These are phyloP conservation scores for Apostichopus leukothele DNA, from an alignment of 53 echinoderm and acorn worm genomes.

Conservation along the genomic window DNA sequence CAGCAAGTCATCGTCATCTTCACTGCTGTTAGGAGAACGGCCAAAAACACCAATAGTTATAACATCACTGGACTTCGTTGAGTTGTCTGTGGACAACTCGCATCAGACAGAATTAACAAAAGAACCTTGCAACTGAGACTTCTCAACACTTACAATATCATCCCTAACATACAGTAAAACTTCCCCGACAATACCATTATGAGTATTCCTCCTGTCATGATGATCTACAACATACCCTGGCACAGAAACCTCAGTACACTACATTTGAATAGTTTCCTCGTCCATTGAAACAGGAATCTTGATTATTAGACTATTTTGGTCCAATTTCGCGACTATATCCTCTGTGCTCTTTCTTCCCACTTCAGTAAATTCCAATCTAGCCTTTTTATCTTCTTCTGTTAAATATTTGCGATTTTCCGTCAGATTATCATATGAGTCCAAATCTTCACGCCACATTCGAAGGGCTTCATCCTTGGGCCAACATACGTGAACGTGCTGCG, in stretches of 20 bases:
- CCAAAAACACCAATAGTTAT: not conserved
- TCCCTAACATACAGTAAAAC: not conserved
- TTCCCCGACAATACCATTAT: not conserved
- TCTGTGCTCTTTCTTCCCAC: not conserved
- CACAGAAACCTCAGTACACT: not conserved
- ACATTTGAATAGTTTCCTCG: not conserved
- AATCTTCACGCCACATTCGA: conserved; percentile 12
- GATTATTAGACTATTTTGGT: not conserved
- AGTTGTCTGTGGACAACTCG: too few relatives aligned
- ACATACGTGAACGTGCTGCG: conserved; percentile 9
- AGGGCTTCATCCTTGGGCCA: not conserved
- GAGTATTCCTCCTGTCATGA: not conserved
- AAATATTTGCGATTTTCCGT: not conserved
- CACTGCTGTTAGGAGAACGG: too few relatives aligned
- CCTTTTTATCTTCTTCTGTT: not conserved
- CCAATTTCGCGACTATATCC: not conserved
- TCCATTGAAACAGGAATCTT: conserved; percentile 4
- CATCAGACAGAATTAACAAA: too few relatives aligned
- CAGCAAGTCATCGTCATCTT: not conserved
- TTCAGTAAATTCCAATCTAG: not conserved
- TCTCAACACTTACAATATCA: not conserved
- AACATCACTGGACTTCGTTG: not conserved
- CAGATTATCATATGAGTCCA: conserved; percentile 9
- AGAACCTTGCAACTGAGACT: not conserved
- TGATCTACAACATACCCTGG: not conserved